Conservation (phyloP, 2,888 invertebrate genomes). For the Thymelicus acteon region DNA sequence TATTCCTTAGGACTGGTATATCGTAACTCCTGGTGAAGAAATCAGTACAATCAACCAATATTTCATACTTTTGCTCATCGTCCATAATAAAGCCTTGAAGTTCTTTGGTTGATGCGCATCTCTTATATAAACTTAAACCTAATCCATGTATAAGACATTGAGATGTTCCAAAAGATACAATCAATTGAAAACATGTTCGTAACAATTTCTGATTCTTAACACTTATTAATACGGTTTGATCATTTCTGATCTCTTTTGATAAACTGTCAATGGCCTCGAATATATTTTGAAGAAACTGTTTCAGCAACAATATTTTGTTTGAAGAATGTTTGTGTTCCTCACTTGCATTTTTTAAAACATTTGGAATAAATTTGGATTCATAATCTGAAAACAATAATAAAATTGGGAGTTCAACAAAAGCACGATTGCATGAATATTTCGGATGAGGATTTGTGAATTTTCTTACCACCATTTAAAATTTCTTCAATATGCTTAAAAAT, state of each 20-base stretch:
- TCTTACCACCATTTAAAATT: constrained; percentile 57
- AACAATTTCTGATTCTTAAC: constrained; percentile 88
- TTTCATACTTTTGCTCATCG: constrained; percentile 80
- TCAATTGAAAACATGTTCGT: constrained; percentile 85
- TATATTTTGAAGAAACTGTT: constrained; percentile 73
- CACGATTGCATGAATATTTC: neutral
- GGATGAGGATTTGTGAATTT: constrained; percentile 1
- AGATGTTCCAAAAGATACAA: constrained; percentile 87
- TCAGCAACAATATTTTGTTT: constrained; percentile 52
- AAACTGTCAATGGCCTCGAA: constrained; percentile 71
- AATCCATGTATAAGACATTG: constrained; percentile 87
- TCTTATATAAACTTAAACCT: constrained; percentile 79
- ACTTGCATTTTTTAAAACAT: constrained; percentile 42
- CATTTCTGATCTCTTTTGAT: constrained; percentile 56
- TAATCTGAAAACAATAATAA: constrained; percentile 61
- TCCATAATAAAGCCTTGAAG: constrained; percentile 63
- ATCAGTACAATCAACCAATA: constrained; percentile 77
- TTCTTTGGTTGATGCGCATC: constrained; percentile 65
- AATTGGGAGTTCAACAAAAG: neutral
- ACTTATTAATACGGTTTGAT: constrained; percentile 82
- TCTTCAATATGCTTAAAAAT: constrained; percentile 59
- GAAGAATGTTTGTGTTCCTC: constrained; percentile 23
- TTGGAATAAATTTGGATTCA: constrained; percentile 54
- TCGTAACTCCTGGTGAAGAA: constrained; percentile 77
- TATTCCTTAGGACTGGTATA: constrained; percentile 80